phyloP scores from a whole-genome alignment of 2,113 vertebrate species.

The Pterocles gutturalis region DNA sequence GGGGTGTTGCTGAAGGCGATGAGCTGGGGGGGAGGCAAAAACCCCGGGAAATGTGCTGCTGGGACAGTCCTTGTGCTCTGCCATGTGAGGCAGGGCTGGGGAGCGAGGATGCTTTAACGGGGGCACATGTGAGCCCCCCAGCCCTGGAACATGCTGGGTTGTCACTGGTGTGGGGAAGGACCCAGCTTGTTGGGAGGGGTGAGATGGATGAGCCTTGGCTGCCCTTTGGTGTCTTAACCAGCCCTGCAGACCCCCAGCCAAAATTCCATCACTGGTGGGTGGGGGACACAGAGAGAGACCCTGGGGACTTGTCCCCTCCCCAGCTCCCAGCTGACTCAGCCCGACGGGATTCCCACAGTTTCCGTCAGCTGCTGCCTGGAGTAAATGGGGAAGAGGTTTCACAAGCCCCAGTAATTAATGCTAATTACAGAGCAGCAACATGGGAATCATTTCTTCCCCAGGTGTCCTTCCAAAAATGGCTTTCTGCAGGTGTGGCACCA shows the following conservation, averaged over 20 bases:
- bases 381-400: conserved; percentile 54
- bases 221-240: not conserved
- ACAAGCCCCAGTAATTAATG: conserved; percentile 66
- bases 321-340: conserved; percentile 26
- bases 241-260: not conserved
- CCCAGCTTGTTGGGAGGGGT: not conserved
- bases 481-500: conserved; percentile 52
- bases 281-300: not conserved
- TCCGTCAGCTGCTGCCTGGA: conserved; percentile 41
- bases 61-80: not conserved
- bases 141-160: not conserved
- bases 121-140: not conserved
- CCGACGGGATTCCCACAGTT: conserved; percentile 50
- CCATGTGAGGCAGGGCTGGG: not conserved
- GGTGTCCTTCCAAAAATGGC: conserved; percentile 69
- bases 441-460: conserved; percentile 62
- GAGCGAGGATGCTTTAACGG: not conserved
- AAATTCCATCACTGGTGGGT: rapidly evolving
- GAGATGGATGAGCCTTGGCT: not conserved
- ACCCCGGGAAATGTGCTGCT: not conserved
- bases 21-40: not conserved
- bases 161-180: not conserved
- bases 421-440: conserved; percentile 70
- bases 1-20: not conserved
- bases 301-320: not conserved